Evolutionary conservation across 2,113 vertebrate species (phyloP), one percentile per base, ranked within the genome.

Genomic region (Myrmecophaga tridactyla): DNA sequence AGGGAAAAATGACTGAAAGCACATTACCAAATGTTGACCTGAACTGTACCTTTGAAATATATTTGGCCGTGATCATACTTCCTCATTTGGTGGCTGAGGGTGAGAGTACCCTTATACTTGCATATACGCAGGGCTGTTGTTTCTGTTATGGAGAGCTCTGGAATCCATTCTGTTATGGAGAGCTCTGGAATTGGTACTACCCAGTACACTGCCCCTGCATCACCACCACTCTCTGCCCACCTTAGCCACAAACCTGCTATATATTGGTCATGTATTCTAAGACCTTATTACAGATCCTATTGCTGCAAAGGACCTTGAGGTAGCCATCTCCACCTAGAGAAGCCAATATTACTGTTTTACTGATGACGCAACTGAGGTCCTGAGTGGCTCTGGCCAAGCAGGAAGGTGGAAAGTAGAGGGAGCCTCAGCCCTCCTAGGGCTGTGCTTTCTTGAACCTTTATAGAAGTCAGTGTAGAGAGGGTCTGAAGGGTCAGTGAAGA

Each of bases 271-370:
- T 18, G 34, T 84, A 6, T 58, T 62, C 48, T 80, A 83, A 95
- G 63, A 60, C 48, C 39, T 70, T 94, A n/a, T 62, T 67, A n/a
- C 41, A 80, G 34, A 73, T 70, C 56, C 27, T 53, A 15, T 23
- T 94, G 36, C 27, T 92, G 4, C 8, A 25, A 9, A 46, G 70
- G 43, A 65, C 36, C 23, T 46, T 62, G 36, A 34, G 4, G 53
- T 60, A 67, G 18, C 41, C n/a, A 39, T 56, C 17, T 34, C 3
- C 13, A 6, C n/a, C 29, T n/a, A 31, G 13, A 62, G 29, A 58
- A 70, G 51, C 75, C 48, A 60, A 46, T 90, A 56, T 78, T 83
- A 67, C 39, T 86, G 0, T 34, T 65, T 96, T 76, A 84, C 36
- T 91, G 62, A 48, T 85, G 39, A 82, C 92, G 20, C 60, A 85